A percentile compares a stretch with the other conserved stretches of the same genome.
Conservation (phyloP, 2,797 vertebrate genomes). For the Danio choprae region DNA sequence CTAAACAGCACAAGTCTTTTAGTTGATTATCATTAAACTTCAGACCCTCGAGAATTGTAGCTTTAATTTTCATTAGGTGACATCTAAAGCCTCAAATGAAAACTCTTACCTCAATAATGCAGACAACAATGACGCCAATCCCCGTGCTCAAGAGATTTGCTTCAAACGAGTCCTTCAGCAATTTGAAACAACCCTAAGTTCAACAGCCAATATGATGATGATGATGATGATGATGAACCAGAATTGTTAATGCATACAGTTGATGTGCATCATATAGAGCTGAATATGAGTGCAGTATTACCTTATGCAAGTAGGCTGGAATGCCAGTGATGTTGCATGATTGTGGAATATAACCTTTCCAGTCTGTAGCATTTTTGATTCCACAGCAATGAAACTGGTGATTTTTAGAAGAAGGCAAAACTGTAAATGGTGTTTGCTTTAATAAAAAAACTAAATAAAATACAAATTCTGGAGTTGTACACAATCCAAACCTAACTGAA, state of each 20-base stretch:
- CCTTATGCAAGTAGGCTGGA: fast-evolving
- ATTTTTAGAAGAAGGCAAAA: conserved; percentile 7
- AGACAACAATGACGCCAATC: conserved; percentile 75
- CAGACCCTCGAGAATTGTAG: not conserved
- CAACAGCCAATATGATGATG: not conserved
- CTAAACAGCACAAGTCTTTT: not conserved
- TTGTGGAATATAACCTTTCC: fast-evolving
- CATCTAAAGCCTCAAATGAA: not conserved
- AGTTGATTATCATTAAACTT: not conserved
- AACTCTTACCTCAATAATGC: conserved; percentile 76
- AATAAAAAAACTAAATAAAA: too few species aligned
- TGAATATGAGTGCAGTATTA: conserved; percentile 27
- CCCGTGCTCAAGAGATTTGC: conserved; percentile 72
- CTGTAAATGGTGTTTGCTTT: not conserved
- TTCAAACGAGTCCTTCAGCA: conserved; percentile 59
- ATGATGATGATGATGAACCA: not conserved
- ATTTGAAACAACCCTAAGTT: conserved; percentile 69
- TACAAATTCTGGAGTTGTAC: too few species aligned
- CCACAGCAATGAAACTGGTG: conserved; percentile 77
- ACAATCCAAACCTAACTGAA: too few species aligned
- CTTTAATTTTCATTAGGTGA: not conserved
- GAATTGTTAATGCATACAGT: not conserved
- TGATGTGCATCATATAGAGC: not conserved
- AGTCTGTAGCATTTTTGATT: conserved; percentile 59
- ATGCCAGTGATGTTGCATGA: conserved; percentile 45